These are phyloP conservation scores for Nephrotoma appendiculata DNA, from an alignment of 2,888 invertebrate species.

Conservation along the genomic window DNA sequence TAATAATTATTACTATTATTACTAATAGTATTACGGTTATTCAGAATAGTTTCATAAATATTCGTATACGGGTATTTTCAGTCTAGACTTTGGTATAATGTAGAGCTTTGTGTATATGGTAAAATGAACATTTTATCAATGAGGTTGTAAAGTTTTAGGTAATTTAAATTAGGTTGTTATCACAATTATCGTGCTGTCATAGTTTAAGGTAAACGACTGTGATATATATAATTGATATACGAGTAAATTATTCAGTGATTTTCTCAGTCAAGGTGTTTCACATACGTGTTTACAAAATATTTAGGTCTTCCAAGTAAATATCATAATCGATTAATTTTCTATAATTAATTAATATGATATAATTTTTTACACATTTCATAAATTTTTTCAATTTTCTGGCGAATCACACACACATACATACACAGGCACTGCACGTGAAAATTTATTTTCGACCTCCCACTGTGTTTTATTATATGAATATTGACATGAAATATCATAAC, in stretches of 20 bases:
- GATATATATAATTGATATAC: not conserved
- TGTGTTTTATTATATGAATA: not conserved
- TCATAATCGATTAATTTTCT: not conserved
- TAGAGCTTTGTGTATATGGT: not conserved
- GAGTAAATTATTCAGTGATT: not conserved
- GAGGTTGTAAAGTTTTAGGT: not conserved
- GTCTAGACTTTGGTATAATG: not conserved
- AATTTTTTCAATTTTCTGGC: not conserved
- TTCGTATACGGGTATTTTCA: not conserved
- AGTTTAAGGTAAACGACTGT: too few relatives aligned
- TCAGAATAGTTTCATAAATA: too few relatives aligned
- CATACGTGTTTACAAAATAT: not conserved
- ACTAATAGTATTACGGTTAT: not conserved
- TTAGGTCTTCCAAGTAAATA: not conserved
- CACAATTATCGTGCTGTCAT: not conserved
- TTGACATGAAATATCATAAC: not conserved
- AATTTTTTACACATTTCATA: not conserved
- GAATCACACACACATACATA: not conserved
- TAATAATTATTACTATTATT: not conserved
- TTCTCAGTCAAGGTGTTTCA: not conserved
- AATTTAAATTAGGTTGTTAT: not conserved
- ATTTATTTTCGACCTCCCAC: not conserved
- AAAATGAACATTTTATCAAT: not conserved
- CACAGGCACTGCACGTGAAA: not conserved
- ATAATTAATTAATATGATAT: not conserved